Evolutionary conservation across 2,113 vertebrate species (phyloP).

Genomic region (Tapirus terrestris): DNA sequence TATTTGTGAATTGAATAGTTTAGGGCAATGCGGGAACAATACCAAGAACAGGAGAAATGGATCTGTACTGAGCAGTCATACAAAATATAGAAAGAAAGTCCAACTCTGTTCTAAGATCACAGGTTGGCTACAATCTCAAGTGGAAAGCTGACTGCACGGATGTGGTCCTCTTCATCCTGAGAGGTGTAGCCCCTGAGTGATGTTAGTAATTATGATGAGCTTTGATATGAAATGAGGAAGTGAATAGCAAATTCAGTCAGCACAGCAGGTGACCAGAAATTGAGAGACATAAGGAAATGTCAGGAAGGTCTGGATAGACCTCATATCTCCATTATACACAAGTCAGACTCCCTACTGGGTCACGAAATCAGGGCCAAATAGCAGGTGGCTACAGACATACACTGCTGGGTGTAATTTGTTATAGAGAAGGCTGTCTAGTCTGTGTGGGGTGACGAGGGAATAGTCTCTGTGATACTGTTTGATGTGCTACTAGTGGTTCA

Average conservation of each 20-base stretch:
- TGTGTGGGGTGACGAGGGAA: not conserved
- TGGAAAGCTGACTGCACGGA: not conserved
- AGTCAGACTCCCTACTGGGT: not conserved
- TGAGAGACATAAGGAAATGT: not conserved
- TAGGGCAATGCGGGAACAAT: not conserved
- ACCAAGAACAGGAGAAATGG: not conserved
- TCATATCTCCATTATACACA: not conserved
- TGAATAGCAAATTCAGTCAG: not conserved
- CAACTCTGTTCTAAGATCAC: not conserved
- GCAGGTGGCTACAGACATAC: not conserved
- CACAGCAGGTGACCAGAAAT: not conserved
- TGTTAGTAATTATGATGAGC: not conserved
- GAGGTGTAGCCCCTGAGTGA: not conserved
- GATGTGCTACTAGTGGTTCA: not conserved
- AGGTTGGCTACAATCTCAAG: not conserved
- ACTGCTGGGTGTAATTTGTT: not conserved
- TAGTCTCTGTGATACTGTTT: not conserved
- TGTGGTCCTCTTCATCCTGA: not conserved
- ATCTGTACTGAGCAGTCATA: not conserved
- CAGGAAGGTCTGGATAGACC: not conserved
- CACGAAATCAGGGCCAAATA: not conserved
- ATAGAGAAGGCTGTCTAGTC: not conserved
- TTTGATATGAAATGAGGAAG: not conserved
- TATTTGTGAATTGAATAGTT: not conserved
- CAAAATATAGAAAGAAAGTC: not conserved